A percentile compares a stretch with the other conserved stretches of the same genome.
These are phyloP conservation scores for Conistra vaccinii DNA, from an alignment of 2,888 invertebrate genomes.

Conservation along the genomic window DNA sequence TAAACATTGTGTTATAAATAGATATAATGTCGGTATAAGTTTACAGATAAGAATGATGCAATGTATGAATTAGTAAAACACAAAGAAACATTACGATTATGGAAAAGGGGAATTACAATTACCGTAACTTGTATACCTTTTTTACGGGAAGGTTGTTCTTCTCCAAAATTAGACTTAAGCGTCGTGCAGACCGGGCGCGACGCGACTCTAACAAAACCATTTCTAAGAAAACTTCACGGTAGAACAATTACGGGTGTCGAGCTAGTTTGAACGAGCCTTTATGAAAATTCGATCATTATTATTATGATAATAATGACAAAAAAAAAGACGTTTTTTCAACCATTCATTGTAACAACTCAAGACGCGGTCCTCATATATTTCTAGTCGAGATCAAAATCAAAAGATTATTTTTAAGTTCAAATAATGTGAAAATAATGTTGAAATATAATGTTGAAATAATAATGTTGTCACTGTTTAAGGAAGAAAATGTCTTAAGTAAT, in stretches of 20 bases:
- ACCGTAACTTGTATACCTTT: neutral
- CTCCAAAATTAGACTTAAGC: neutral
- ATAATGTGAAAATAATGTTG: neutral
- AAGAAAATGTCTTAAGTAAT: neutral
- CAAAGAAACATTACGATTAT: neutral
- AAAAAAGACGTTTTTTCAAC: neutral
- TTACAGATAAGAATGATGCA: conserved; percentile 27
- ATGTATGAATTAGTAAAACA: neutral
- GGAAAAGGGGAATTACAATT: conserved; percentile 32
- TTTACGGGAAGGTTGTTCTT: neutral
- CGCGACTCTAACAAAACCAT: too few species aligned
- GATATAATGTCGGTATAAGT: neutral
- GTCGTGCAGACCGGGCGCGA: too few species aligned
- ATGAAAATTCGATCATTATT: too few species aligned
- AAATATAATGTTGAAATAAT: too few species aligned
- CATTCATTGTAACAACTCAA: too few species aligned
- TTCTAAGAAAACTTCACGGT: too few species aligned
- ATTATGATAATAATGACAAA: neutral
- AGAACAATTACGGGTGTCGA: too few species aligned
- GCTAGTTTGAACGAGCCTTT: too few species aligned
- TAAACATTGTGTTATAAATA: conserved; percentile 7
- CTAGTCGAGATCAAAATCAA: neutral
- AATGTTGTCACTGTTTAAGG: too few species aligned
- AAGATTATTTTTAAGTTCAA: neutral
- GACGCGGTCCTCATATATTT: neutral